These are phyloP conservation scores for Drosophila virilis DNA, from an alignment of 1,140 invertebrate genomes.

Conservation along the genomic window DNA sequence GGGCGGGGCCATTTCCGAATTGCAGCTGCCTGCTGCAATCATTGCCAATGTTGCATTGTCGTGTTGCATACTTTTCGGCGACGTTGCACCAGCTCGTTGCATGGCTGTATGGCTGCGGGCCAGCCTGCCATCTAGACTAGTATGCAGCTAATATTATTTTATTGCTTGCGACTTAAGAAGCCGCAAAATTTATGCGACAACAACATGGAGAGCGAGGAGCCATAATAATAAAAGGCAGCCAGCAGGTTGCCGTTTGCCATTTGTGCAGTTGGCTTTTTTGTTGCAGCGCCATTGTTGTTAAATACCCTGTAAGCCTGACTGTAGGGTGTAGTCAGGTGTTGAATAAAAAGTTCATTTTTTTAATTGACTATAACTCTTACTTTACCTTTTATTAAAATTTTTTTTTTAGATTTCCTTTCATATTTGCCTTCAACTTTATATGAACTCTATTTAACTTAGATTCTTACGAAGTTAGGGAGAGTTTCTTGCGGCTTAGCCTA, in stretches of 20 bases:
- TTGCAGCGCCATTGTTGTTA: conserved; percentile 26
- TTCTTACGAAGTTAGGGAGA: no score
- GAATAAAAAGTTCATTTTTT: no score
- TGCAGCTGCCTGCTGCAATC: conserved; percentile 69
- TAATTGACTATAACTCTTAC: no score
- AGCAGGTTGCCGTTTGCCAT: conserved; percentile 55
- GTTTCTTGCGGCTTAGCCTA: no score
- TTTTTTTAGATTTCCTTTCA: no score
- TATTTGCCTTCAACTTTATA: no score
- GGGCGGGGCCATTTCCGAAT: conserved; percentile 51
- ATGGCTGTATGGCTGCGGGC: not conserved
- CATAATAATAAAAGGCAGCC: conserved; percentile 80
- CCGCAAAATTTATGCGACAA: conserved; percentile 83
- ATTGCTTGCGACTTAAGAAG: conserved; percentile 82
- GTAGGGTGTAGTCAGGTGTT: not conserved
- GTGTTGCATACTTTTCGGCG: conserved; percentile 75
- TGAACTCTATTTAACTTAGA: no score
- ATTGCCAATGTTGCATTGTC: conserved; percentile 72
- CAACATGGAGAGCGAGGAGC: conserved; percentile 52
- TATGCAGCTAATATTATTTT: conserved; percentile 83
- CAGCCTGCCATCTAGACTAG: conserved; percentile 27
- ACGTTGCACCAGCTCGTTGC: not conserved
- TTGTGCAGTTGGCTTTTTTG: conserved; percentile 31
- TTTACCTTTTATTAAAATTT: no score
- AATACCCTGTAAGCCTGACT: conserved; percentile 16